Percentiles rank a stretch among this genome's conserved stretches.
These are phyloP conservation scores for Galago senegalensis DNA, from an alignment of 2,797 vertebrate species.

Conservation along the genomic window DNA sequence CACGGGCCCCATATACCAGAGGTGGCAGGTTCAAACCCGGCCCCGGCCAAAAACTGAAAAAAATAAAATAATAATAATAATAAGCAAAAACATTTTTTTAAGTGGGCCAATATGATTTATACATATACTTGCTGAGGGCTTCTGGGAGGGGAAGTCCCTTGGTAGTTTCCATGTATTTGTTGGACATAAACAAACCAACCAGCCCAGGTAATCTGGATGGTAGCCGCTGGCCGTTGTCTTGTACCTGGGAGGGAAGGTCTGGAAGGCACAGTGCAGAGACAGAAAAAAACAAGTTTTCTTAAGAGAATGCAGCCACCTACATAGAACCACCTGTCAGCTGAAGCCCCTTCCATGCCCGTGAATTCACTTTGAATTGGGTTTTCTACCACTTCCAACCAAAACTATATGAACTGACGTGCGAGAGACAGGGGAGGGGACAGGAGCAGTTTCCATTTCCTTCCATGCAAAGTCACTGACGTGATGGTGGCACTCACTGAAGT, in stretches of 20 bases:
- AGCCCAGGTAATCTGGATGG: too few species aligned
- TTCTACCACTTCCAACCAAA: constrained; percentile 28
- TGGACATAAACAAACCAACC: neutral
- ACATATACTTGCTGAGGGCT: neutral
- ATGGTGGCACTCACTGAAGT: neutral
- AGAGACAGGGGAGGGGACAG: neutral
- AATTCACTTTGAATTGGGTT: neutral
- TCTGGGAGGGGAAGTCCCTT: neutral
- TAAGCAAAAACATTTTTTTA: neutral
- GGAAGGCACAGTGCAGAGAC: neutral
- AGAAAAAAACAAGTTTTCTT: neutral
- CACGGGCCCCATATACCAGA: too few species aligned
- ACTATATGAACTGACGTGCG: neutral
- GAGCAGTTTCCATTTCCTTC: neutral
- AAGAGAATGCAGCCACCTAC: neutral
- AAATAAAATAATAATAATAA: too few species aligned
- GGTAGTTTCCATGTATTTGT: neutral
- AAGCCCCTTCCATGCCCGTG: neutral
- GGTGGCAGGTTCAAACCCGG: too few species aligned
- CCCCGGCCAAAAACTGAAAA: too few species aligned
- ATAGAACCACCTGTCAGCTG: neutral
- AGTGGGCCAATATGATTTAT: neutral
- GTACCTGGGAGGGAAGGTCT: neutral
- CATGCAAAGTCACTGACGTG: neutral
- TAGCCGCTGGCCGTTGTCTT: neutral